Base-by-base conservation (phyloP, 2,797 vertebrate species). In the Pterois miles region DNA sequence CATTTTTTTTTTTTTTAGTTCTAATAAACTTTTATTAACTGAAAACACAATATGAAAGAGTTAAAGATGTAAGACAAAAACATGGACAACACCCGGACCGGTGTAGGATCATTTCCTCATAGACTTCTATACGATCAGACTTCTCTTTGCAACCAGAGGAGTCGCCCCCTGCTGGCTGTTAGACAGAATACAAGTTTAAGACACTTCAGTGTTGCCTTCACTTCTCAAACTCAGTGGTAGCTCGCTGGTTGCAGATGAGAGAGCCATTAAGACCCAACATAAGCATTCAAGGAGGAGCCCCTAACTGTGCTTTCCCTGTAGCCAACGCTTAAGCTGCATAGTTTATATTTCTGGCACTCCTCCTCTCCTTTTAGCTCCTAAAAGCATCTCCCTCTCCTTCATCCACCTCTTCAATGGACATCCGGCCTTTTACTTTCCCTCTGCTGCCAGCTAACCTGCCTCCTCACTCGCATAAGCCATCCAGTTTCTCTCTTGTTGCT, bases 391-490 rank as follows among this genome's bases (percentile, higher is more conserved):
- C 38, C 27, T 56, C 33, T 66, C 67, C 75, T 79, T 86, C 71
- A 65, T 78, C 75, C 64, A 36, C 59, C 52, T 78, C 76, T 68
- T 83, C 76, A 69, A 74, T 74, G 70, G 58, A 70, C 34, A 10
- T 53, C 62, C 48, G 7, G 65, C 63, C 29, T 66, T 82, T 87
- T 63, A 75, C 65, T 36, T 71, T 25, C 67, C 63, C 46, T 72
- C 62, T n/a, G 71, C 36, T 75, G 78, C 80, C 82, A 79, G 68
- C 63, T 65, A 74, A 84, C 67, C 71, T 20, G 73, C 75, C 74
- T 86, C 70, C 56, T 63, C 67, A 4, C 71, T 59, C 78, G 50
- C 72, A 86, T 83, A 53, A 77, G 25, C 70, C 74, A 73, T 67
- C 48, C 33, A 31, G 31, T 52, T 48, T 72, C 71, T 82, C 62